A percentile compares a stretch with the other conserved stretches of the same genome.
Evolutionary conservation across 2,888 invertebrate species (phyloP).

Genomic region (Coremacera marginata): DNA sequence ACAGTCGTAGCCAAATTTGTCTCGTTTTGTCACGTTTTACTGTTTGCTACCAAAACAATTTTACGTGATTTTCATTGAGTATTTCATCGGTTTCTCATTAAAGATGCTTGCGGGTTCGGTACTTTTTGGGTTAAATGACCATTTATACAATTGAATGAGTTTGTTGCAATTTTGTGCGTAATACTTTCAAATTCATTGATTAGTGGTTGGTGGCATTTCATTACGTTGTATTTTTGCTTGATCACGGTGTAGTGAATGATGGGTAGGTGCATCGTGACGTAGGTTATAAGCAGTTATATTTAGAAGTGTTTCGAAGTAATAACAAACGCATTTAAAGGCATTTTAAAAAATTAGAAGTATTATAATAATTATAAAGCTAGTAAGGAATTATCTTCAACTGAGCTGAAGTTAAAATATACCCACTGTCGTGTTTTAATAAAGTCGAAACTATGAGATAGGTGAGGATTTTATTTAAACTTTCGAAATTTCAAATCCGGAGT

Average conservation of each 20-base stretch:
- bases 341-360: too few species aligned
- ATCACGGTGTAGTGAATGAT: too few species aligned
- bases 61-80: slow-evolving; percentile 46
- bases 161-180: background rate
- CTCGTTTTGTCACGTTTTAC: slow-evolving; percentile 47
- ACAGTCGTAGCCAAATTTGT: slow-evolving; percentile 37
- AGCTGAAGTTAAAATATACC: too few species aligned
- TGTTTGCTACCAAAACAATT: slow-evolving; percentile 46
- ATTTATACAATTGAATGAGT: background rate
- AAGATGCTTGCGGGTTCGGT: background rate
- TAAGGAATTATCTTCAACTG: too few species aligned
- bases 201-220: background rate
- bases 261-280: slow-evolving; percentile 16
- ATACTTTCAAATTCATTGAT: background rate
- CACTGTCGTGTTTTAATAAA: too few species aligned
- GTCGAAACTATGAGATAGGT: too few species aligned
- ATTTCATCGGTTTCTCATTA: background rate
- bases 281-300: too few species aligned
- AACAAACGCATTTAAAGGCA: too few species aligned
- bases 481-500: too few species aligned
- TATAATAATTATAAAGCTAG: too few species aligned
- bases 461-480: too few species aligned
- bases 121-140: background rate
- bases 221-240: slow-evolving; percentile 9
- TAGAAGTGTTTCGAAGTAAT: too few species aligned